Conservation (phyloP, 2,113 vertebrate species). For the Microcebus ravelobensis region DNA sequence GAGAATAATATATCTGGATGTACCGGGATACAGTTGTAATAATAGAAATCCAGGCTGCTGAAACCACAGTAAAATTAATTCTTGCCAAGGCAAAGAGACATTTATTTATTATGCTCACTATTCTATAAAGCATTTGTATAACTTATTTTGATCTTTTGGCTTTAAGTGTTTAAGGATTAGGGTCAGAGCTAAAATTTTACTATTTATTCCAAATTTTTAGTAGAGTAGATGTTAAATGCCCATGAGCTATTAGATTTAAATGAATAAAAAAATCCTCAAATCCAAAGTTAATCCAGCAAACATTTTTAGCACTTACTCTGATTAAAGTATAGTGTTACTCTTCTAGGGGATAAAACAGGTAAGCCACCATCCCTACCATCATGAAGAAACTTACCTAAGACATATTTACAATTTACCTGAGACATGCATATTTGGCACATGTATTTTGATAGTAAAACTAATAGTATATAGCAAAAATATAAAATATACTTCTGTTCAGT, state of each 20-base stretch:
- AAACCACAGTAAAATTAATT: not conserved
- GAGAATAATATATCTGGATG: not conserved
- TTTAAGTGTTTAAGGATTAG: not conserved
- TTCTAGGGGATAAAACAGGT: not conserved
- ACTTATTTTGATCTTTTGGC: not conserved
- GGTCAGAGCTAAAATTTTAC: not conserved
- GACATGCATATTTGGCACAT: not conserved
- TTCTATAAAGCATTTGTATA: not conserved
- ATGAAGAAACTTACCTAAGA: not conserved
- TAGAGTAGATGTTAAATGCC: not conserved
- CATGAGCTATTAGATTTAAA: not conserved
- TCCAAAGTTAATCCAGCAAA: not conserved
- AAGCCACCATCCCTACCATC: not conserved
- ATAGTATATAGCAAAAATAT: not conserved
- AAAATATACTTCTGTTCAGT: slow-evolving; percentile 9
- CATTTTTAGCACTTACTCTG: not conserved
- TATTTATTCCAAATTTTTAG: not conserved
- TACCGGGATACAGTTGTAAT: not conserved
- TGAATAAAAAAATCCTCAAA: not conserved
- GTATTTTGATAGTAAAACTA: not conserved
- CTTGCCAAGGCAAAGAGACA: not conserved
- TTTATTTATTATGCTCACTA: not conserved
- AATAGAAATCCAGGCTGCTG: not conserved
- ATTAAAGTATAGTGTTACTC: not conserved
- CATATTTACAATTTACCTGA: not conserved